A percentile compares a stretch with the other conserved stretches of the same genome.
Conservation (phyloP, 2,888 invertebrate genomes). For the Dasypolia templi region DNA sequence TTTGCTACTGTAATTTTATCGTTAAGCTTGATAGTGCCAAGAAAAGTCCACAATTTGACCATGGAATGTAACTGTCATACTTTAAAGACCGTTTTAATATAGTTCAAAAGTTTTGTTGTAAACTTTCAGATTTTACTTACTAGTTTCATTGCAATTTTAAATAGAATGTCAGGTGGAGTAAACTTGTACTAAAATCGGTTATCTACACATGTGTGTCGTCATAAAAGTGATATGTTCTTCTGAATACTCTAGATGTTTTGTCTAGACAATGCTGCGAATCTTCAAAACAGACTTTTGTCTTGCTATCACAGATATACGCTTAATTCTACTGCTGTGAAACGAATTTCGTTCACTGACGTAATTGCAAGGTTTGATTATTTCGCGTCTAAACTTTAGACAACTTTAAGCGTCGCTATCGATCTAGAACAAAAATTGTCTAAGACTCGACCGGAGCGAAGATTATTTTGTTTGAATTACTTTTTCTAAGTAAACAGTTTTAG, state of each 20-base stretch:
- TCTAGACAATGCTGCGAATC: conserved; percentile 70
- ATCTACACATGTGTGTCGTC: conserved; percentile 18
- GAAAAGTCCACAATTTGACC: background rate
- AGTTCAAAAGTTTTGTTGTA: conserved; percentile 28
- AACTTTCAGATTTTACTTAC: conserved; percentile 20
- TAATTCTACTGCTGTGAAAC: conserved; percentile 66
- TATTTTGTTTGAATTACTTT: conserved; percentile 70
- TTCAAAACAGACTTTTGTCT: conserved; percentile 68
- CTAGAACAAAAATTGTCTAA: conserved; percentile 72
- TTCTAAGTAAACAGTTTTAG: conserved; percentile 67
- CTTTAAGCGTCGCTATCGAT: conserved; percentile 64
- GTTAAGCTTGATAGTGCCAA: conserved; percentile 4
- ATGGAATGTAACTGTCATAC: conserved; percentile 16
- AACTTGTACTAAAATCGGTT: conserved; percentile 18
- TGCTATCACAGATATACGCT: conserved; percentile 65
- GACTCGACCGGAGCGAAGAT: conserved; percentile 65
- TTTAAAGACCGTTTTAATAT: conserved; percentile 12
- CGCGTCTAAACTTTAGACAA: conserved; percentile 63
- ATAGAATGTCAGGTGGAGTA: conserved; percentile 20
- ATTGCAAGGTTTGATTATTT: conserved; percentile 68
- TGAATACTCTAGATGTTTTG: conserved; percentile 63
- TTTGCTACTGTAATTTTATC: conserved; percentile 12
- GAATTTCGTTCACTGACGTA: conserved; percentile 67
- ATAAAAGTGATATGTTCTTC: conserved; percentile 46
- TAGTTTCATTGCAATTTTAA: background rate